phyloP scores from a whole-genome alignment of 2,113 vertebrate genomes.

The Heloderma charlesbogerti region DNA sequence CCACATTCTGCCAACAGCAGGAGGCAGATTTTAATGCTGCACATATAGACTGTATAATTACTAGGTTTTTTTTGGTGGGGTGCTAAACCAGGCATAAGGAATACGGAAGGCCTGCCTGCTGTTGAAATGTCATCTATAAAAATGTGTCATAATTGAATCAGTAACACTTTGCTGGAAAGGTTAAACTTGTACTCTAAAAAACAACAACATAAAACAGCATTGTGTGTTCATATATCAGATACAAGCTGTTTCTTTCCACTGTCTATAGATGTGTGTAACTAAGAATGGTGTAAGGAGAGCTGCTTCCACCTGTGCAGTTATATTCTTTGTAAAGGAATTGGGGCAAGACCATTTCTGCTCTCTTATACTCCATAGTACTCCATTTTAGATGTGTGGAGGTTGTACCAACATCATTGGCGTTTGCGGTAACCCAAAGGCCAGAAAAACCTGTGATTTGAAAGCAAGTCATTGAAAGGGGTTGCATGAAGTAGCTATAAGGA shows the following conservation, averaged over 20 bases:
- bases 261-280: conserved; percentile 51
- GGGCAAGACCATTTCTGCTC: not conserved
- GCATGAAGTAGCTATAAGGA: not conserved
- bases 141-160: conserved; percentile 41
- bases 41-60: not conserved
- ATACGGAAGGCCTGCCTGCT: not conserved
- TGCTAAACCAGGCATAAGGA: not conserved
- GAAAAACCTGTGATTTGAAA: not conserved
- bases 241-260: conserved; percentile 38
- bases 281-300: not conserved
- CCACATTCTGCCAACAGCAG: not conserved
- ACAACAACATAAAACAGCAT: conserved; percentile 31
- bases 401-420: not conserved
- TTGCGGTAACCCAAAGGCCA: not conserved
- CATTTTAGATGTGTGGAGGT: too few relatives aligned
- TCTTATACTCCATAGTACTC: not conserved
- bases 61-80: not conserved
- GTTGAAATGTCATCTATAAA: conserved; percentile 42
- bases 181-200: conserved; percentile 56
- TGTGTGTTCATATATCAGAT: conserved; percentile 33
- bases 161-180: conserved; percentile 53
- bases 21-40: not conserved
- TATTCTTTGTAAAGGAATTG: not conserved
- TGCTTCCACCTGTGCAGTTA: not conserved
- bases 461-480: not conserved